A percentile compares a stretch with the other conserved stretches of the same genome.
Evolutionary conservation across 1,140 invertebrate species (phyloP).

Genomic region (Aradophagus sp.): DNA sequence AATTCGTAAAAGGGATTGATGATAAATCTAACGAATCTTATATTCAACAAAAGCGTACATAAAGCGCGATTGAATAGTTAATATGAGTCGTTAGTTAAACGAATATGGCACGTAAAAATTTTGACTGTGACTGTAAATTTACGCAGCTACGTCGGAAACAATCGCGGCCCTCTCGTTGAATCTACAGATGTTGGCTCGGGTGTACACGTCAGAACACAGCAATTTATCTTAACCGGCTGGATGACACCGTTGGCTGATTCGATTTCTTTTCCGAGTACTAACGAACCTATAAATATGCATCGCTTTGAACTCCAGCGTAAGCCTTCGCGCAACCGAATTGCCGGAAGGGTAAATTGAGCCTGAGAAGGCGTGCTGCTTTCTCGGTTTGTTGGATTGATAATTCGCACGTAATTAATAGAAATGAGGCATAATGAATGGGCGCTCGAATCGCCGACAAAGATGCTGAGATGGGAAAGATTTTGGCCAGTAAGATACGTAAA

Average conservation of each 20-base stretch:
- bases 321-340: constrained; percentile 58
- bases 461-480: too few relatives aligned
- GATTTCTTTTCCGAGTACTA: constrained; percentile 59
- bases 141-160: too few relatives aligned
- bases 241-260: constrained; percentile 43
- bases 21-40: too few relatives aligned
- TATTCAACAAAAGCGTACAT: too few relatives aligned
- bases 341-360: constrained; percentile 56
- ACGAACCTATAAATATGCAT: constrained; percentile 69
- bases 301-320: constrained; percentile 61
- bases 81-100: too few relatives aligned
- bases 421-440: constrained; percentile 43
- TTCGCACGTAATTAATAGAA: constrained; percentile 57
- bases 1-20: too few relatives aligned
- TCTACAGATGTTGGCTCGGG: constrained; percentile 29
- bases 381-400: constrained; percentile 59
- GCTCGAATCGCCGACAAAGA: constrained; percentile 42
- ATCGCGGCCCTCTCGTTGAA: constrained; percentile 22
- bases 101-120: too few relatives aligned
- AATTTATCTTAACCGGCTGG: constrained; percentile 34
- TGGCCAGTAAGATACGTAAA: constrained; percentile 5
- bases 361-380: constrained; percentile 43
- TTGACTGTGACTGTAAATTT: too few relatives aligned
- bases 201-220: constrained; percentile 22
- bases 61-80: too few relatives aligned